Conservation (phyloP, 2,888 invertebrate species). For the Dexiosoma caninum region DNA sequence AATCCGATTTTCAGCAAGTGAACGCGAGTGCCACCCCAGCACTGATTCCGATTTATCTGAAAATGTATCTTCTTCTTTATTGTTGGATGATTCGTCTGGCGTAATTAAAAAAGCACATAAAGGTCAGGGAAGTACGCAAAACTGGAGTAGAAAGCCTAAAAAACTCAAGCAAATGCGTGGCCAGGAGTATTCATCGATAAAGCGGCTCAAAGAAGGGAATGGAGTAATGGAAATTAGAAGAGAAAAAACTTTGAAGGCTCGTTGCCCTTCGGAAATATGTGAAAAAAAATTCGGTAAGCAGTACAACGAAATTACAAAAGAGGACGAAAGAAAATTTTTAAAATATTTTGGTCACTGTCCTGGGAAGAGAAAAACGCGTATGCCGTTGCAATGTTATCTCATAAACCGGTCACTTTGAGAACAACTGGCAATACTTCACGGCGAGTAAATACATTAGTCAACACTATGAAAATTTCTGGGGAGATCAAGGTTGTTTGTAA, state of each 20-base stretch:
- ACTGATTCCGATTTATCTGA: too few species aligned
- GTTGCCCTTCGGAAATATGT: slow-evolving; percentile 46
- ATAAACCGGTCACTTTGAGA: slow-evolving; percentile 19
- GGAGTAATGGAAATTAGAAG: slow-evolving; percentile 25
- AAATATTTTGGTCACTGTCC: slow-evolving; percentile 37
- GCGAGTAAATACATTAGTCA: slow-evolving; percentile 51
- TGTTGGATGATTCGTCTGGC: too few species aligned
- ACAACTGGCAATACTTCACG: slow-evolving; percentile 44
- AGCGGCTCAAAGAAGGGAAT: too few species aligned
- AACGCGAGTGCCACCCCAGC: neutral
- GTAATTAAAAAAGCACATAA: too few species aligned
- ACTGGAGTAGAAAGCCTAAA: too few species aligned
- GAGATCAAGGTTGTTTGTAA: slow-evolving; percentile 51
- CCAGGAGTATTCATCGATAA: too few species aligned
- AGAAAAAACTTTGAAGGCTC: too few species aligned
- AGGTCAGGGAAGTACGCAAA: too few species aligned
- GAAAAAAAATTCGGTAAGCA: slow-evolving; percentile 50
- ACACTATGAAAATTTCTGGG: slow-evolving; percentile 32
- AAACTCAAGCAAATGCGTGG: too few species aligned
- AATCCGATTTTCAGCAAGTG: neutral
- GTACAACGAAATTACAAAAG: slow-evolving; percentile 47
- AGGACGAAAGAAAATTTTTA: slow-evolving; percentile 43
- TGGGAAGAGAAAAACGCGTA: slow-evolving; percentile 46
- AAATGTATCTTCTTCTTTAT: too few species aligned
- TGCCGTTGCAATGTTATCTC: slow-evolving; percentile 7